Percentiles rank a stretch among this genome's conserved stretches.
Conservation (phyloP, 2,113 vertebrate species). For the Dicrurus megarhynchus region DNA sequence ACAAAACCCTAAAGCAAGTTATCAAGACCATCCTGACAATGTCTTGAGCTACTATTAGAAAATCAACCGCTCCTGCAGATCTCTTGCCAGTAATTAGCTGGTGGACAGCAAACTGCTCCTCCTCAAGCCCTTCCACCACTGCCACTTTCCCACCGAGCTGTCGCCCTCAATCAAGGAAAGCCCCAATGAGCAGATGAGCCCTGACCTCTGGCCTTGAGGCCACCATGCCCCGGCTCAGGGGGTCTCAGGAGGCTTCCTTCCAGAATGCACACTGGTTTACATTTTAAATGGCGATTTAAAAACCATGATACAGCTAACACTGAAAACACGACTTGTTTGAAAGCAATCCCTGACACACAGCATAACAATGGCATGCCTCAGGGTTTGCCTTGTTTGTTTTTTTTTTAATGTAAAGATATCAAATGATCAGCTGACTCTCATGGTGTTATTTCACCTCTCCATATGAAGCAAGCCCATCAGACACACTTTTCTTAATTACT, state of each 20-base stretch:
- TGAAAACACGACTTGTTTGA: not conserved
- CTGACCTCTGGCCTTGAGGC: not conserved
- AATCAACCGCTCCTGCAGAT: not conserved
- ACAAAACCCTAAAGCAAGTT: not conserved
- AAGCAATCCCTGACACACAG: not conserved
- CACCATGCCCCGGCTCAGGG: rapidly evolving
- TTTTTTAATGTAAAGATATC: not conserved
- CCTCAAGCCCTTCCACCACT: not conserved
- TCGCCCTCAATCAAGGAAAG: not conserved
- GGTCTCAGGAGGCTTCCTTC: not conserved
- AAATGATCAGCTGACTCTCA: not conserved
- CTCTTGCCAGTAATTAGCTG: not conserved
- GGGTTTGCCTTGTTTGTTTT: not conserved
- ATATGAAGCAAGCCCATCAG: constrained; percentile 10
- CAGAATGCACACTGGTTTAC: not conserved
- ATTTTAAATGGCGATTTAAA: constrained; percentile 29
- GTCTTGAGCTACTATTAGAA: not conserved
- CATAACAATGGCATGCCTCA: not conserved
- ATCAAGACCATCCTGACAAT: not conserved
- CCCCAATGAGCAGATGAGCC: not conserved
- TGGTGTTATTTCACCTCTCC: not conserved
- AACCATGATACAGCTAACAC: not conserved
- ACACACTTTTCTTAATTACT: constrained; percentile 53
- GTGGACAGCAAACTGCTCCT: not conserved
- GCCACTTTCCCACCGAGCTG: not conserved